A percentile compares a stretch with the other conserved stretches of the same genome.
Evolutionary conservation across 2,888 invertebrate species (phyloP).

Genomic region (Temnothorax unifasciatus): DNA sequence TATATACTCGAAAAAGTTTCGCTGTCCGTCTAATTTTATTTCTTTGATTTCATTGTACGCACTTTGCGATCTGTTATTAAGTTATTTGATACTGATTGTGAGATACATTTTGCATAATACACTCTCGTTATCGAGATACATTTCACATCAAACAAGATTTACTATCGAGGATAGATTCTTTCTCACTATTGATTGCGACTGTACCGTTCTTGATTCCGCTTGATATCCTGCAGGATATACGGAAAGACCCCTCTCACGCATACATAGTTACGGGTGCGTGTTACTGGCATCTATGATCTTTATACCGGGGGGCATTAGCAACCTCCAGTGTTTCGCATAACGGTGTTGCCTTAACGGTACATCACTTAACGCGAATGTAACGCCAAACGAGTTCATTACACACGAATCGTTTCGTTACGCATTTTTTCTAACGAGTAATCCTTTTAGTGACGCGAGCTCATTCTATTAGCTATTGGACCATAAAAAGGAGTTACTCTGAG

Average conservation of each 20-base stretch:
- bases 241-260: constrained; percentile 44
- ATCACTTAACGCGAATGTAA: constrained; percentile 61
- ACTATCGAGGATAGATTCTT: neutral
- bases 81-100: neutral
- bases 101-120: neutral
- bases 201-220: constrained; percentile 53
- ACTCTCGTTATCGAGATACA: neutral
- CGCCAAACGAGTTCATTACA: constrained; percentile 60
- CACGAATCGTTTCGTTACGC: constrained; percentile 52
- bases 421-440: constrained; percentile 39
- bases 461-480: neutral
- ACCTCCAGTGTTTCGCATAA: constrained; percentile 64
- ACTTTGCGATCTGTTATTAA: neutral
- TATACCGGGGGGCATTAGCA: constrained; percentile 62
- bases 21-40: neutral
- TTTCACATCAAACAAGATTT: constrained; percentile 6
- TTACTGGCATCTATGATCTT: constrained; percentile 76
- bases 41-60: neutral
- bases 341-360: constrained; percentile 51
- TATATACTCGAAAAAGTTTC: neutral
- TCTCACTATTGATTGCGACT: constrained; percentile 40
- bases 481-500: constrained; percentile 1
- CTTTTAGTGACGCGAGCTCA: neutral
- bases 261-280: constrained; percentile 64
- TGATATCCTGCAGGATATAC: constrained; percentile 47